Evolutionary conservation across 2,113 vertebrate genomes (phyloP).

Genomic region (Pithys albifrons): DNA sequence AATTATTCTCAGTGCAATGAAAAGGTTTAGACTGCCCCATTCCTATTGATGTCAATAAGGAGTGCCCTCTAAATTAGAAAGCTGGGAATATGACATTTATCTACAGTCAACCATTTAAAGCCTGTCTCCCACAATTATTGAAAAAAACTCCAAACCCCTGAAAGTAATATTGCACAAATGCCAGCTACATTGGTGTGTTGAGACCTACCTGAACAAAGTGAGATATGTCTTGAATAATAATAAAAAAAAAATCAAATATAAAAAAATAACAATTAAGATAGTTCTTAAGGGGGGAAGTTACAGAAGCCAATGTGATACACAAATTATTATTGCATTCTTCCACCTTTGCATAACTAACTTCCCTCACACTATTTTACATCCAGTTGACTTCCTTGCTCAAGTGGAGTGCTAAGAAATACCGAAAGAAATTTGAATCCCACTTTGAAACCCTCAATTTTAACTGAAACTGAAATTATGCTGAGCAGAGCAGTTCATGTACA

Average conservation of each 20-base stretch:
- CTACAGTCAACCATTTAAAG: not conserved
- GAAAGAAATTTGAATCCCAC: not conserved
- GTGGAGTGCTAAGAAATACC: not conserved
- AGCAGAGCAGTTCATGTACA: not conserved
- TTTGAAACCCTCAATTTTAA: not conserved
- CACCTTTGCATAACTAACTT: not conserved
- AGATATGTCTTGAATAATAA: not conserved
- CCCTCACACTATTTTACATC: not conserved
- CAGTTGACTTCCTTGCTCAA: not conserved
- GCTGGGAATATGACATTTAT: not conserved
- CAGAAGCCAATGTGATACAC: not conserved
- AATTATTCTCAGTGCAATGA: slow-evolving; percentile 26
- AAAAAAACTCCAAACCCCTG: not conserved
- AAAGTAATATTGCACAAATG: not conserved
- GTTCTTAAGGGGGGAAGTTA: not conserved
- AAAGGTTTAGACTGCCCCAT: not conserved
- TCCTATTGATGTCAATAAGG: slow-evolving; percentile 10
- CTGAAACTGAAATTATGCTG: not conserved
- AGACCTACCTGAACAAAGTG: not conserved
- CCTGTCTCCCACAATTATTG: not conserved
- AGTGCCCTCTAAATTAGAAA: not conserved
- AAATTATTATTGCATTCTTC: not conserved
- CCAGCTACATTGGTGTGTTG: not conserved
- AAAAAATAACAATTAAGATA: not conserved
- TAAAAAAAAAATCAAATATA: not conserved